phyloP scores from a whole-genome alignment of 2,797 vertebrate genomes.

The Cephalopachus bancanus region DNA sequence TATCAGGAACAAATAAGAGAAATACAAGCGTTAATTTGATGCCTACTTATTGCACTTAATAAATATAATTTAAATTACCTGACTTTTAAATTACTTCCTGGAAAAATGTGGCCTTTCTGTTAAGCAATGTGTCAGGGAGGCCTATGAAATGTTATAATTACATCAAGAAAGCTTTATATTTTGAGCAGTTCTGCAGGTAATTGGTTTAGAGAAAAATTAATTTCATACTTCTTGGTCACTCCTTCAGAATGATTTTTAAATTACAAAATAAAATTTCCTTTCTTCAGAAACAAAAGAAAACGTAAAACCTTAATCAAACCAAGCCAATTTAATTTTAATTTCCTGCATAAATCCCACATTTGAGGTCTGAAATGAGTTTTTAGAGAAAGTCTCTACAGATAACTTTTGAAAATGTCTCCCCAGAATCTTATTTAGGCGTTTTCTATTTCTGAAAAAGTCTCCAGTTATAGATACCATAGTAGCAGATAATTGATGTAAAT shows the following conservation, averaged over 20 bases:
- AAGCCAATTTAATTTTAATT: slow-evolving; percentile 72
- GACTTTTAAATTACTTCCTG: slow-evolving; percentile 67
- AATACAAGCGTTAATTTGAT: slow-evolving; percentile 49
- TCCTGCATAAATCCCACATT: slow-evolving; percentile 54
- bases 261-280: slow-evolving; percentile 74
- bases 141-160: slow-evolving; percentile 34
- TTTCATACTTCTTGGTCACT: slow-evolving; percentile 69
- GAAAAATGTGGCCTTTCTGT: slow-evolving; percentile 53
- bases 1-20: slow-evolving; percentile 50
- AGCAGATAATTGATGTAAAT: background rate
- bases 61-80: slow-evolving; percentile 67
- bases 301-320: slow-evolving; percentile 57
- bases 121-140: slow-evolving; percentile 50
- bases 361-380: slow-evolving; percentile 56
- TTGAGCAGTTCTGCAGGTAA: slow-evolving; percentile 66
- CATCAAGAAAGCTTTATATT: slow-evolving; percentile 66
- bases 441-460: slow-evolving; percentile 56
- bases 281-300: slow-evolving; percentile 74
- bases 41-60: slow-evolving; percentile 62
- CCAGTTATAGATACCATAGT: background rate
- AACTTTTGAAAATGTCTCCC: slow-evolving; percentile 54
- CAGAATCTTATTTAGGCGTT: background rate
- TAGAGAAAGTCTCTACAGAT: slow-evolving; percentile 12
- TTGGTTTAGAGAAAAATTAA: slow-evolving; percentile 72
- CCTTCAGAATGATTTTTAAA: slow-evolving; percentile 72